Evolutionary conservation across 2,888 invertebrate genomes (phyloP).

Genomic region (Hymenopus coronatus): DNA sequence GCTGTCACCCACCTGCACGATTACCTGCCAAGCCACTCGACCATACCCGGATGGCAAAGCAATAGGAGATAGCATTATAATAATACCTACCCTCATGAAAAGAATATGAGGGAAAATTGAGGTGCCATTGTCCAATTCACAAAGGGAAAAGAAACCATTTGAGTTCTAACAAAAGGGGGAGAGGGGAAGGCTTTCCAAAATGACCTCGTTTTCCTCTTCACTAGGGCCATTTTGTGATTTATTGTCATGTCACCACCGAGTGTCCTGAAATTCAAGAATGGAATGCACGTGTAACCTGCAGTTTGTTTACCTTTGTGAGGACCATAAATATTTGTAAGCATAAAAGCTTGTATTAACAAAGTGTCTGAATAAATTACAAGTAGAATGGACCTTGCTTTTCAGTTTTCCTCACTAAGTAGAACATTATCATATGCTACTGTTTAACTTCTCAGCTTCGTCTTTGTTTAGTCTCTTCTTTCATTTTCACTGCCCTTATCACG

Average conservation of each 20-base stretch:
- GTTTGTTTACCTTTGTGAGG: background rate
- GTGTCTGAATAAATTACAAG: no score
- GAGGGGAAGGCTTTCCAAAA: background rate
- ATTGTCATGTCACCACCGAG: background rate
- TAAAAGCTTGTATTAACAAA: background rate
- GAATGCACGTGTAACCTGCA: background rate
- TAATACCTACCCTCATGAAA: constrained; percentile 16
- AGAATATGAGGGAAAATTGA: constrained; percentile 28
- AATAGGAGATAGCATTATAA: background rate
- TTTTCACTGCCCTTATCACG: no score
- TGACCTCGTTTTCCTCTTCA: background rate
- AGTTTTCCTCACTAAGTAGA: no score
- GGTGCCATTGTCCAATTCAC: constrained; percentile 26
- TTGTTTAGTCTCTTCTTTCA: no score
- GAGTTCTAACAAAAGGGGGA: background rate
- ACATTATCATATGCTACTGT: no score
- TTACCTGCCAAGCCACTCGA: background rate
- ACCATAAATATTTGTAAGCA: background rate
- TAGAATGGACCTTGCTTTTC: no score
- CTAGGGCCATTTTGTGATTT: constrained; percentile 9
- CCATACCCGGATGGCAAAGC: background rate
- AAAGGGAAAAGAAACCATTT: background rate
- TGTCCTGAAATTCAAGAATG: background rate
- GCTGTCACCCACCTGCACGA: background rate
- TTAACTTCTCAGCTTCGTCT: no score